These are phyloP conservation scores for Corella eumyota DNA, from an alignment of 23 tunicate genomes.

Conservation along the genomic window DNA sequence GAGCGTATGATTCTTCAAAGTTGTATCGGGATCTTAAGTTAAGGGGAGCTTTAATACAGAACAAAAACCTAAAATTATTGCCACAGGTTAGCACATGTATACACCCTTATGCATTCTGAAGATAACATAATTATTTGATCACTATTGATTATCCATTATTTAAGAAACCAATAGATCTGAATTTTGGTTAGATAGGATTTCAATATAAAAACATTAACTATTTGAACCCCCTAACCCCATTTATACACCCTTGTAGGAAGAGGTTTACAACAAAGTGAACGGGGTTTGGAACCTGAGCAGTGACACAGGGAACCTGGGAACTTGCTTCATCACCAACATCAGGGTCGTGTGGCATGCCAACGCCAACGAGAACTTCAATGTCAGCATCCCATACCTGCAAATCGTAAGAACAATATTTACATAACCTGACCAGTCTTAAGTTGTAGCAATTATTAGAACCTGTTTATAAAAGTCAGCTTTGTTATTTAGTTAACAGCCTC, in stretches of 20 bases:
- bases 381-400: conserved; percentile 94
- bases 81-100: conserved; percentile 60
- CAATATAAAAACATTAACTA: neutral
- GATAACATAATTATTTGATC: neutral
- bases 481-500: too few relatives aligned
- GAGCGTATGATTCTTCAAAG: conserved; percentile 83
- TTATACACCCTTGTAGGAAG: too few relatives aligned
- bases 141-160: neutral
- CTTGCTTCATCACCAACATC: conserved; percentile 76
- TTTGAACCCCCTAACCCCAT: too few relatives aligned
- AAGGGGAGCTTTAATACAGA: conserved; percentile 66
- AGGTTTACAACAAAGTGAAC: conserved; percentile 52
- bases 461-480: too few relatives aligned
- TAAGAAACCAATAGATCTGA: neutral
- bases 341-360: conserved; percentile 90
- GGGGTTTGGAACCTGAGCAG: conserved; percentile 94
- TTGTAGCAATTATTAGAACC: too few relatives aligned
- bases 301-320: conserved; percentile 89
- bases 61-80: conserved; percentile 39
- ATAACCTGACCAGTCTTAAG: too few relatives aligned
- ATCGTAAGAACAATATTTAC: conserved; percentile 46
- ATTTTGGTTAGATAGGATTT: neutral
- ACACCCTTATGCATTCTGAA: too few relatives aligned
- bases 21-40: conserved; percentile 75
- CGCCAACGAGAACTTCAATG: conserved; percentile 82